These are phyloP conservation scores for Trichomalopsis sarcophagae DNA, from an alignment of 1,140 invertebrate genomes.

Conservation along the genomic window DNA sequence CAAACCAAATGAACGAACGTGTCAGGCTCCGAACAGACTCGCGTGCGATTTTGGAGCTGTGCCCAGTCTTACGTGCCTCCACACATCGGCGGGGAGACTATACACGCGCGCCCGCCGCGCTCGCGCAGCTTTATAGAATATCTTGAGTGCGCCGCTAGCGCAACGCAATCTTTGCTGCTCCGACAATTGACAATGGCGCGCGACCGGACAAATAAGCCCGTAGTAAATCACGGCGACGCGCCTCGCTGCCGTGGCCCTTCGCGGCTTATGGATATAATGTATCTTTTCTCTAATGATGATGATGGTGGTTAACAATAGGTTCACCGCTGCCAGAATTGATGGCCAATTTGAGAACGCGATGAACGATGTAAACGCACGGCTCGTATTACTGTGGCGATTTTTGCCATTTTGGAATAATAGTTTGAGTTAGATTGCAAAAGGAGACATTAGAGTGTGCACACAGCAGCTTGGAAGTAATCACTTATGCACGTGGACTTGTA, in stretches of 20 bases:
- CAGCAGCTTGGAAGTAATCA: background rate
- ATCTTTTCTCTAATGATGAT: background rate
- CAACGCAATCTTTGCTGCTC: background rate
- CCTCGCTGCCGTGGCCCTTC: background rate
- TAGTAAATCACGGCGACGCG: background rate
- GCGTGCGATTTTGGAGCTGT: constrained; percentile 20
- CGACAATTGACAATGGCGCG: background rate
- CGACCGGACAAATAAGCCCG: background rate
- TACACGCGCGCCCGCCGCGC: background rate
- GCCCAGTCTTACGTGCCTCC: constrained; percentile 23
- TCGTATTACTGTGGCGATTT: too few species aligned
- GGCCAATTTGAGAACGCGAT: background rate
- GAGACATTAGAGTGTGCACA: background rate
- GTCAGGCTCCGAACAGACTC: background rate
- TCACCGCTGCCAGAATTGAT: background rate
- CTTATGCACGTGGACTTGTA: background rate
- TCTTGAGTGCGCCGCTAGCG: too few species aligned
- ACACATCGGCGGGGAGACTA: background rate
- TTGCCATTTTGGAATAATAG: too few species aligned
- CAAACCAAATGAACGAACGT: constrained; percentile 8
- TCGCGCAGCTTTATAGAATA: background rate
- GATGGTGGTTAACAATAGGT: background rate
- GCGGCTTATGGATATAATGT: background rate
- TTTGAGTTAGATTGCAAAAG: background rate
- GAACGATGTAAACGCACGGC: too few species aligned